Conservation (phyloP, 1,140 invertebrate species). For the Caenorhabditis tropicalis region DNA sequence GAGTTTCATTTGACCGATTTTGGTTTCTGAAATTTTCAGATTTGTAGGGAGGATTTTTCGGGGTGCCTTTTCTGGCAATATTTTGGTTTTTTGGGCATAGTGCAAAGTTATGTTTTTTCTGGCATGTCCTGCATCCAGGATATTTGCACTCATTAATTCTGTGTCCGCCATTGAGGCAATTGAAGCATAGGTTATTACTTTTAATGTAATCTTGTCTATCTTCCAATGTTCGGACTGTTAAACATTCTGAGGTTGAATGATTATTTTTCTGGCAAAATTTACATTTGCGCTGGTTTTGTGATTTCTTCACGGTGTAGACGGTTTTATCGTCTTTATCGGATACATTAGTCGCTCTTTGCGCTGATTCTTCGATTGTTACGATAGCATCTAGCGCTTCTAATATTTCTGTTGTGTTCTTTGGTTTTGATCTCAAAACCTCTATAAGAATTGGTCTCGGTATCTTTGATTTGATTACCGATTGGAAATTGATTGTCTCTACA, state of each 20-base stretch:
- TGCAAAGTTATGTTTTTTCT: not conserved
- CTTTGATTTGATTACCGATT: too few species aligned
- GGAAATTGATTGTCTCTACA: too few species aligned
- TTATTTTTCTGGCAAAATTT: not conserved
- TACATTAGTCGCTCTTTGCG: too few species aligned
- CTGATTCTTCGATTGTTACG: too few species aligned
- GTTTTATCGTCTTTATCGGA: too few species aligned
- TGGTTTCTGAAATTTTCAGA: not conserved
- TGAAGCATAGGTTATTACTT: not conserved
- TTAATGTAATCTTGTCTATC: not conserved
- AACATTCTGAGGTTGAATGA: not conserved
- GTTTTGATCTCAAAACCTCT: too few species aligned
- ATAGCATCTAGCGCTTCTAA: too few species aligned
- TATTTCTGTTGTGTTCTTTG: too few species aligned
- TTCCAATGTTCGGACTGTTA: not conserved
- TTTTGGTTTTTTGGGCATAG: not conserved
- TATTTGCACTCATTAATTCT: not conserved
- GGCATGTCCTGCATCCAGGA: not conserved
- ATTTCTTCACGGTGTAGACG: too few species aligned
- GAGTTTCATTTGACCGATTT: not conserved
- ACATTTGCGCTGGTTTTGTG: not conserved
- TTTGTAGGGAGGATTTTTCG: not conserved
- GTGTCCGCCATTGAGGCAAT: not conserved
- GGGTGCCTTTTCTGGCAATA: not conserved
- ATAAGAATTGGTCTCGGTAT: too few species aligned